These are phyloP conservation scores for Altica lythri DNA, from an alignment of 2,888 invertebrate species.

Conservation along the genomic window DNA sequence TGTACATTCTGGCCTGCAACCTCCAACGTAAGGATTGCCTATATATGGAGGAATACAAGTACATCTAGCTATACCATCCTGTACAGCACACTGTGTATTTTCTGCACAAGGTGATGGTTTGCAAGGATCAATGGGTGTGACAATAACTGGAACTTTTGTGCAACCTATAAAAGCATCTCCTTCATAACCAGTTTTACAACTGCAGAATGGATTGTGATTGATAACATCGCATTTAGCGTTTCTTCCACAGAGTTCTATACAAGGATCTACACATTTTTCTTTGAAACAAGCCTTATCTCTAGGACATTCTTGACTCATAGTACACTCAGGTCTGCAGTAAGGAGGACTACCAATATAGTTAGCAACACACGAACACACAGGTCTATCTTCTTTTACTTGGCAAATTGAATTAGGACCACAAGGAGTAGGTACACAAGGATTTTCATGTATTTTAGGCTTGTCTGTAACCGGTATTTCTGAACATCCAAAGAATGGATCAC, in stretches of 20 bases:
- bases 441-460: constrained; percentile 61
- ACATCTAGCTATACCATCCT: constrained; percentile 73
- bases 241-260: constrained; percentile 74
- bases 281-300: constrained; percentile 77
- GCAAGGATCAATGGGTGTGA: constrained; percentile 65
- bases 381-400: constrained; percentile 75
- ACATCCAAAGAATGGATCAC: constrained; percentile 81
- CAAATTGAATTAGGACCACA: constrained; percentile 81
- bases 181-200: constrained; percentile 74
- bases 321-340: constrained; percentile 81
- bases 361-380: constrained; percentile 79
- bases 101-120: constrained; percentile 82
- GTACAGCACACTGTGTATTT: constrained; percentile 77
- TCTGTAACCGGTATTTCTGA: constrained; percentile 53
- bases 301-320: constrained; percentile 81
- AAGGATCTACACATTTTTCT: constrained; percentile 84
- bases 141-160: constrained; percentile 57
- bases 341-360: constrained; percentile 83
- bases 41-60: constrained; percentile 87
- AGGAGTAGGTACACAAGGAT: constrained; percentile 69
- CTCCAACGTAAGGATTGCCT: constrained; percentile 84
- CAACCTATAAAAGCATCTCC: constrained; percentile 88
- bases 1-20: constrained; percentile 85
- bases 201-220: constrained; percentile 81
- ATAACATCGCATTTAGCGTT: constrained; percentile 81